Evolutionary conservation across 2,113 vertebrate species (phyloP).

Genomic region (Orientallactaga bullata): DNA sequence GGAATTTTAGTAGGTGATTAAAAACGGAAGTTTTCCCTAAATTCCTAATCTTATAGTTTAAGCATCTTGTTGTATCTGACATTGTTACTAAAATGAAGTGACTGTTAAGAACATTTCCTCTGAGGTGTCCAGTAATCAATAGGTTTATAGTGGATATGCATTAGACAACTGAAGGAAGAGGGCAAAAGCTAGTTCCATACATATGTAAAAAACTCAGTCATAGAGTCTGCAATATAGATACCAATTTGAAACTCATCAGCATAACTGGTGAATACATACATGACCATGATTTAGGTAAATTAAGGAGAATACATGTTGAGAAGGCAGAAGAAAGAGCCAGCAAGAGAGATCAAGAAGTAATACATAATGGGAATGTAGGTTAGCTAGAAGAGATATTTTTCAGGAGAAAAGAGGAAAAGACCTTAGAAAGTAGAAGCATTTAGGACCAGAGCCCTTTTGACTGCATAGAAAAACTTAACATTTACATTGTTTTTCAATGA

Average conservation of each 20-base stretch:
- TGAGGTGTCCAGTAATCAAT: background rate
- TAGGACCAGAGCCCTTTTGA: background rate
- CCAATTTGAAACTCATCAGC: background rate
- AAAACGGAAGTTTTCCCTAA: background rate
- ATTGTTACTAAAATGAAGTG: background rate
- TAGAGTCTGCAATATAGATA: background rate
- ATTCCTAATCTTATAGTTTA: background rate
- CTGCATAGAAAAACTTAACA: background rate
- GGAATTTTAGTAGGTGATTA: background rate
- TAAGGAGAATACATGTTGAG: background rate
- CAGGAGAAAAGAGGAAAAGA: background rate
- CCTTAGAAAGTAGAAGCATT: background rate
- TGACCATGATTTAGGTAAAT: background rate
- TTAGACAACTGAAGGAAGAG: background rate
- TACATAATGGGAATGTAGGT: background rate
- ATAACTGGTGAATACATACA: background rate
- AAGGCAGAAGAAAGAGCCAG: background rate
- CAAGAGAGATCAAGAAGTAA: background rate
- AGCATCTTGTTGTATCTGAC: background rate
- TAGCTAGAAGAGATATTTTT: background rate
- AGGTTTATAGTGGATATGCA: background rate
- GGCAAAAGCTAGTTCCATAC: background rate
- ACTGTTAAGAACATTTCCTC: background rate
- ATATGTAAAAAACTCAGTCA: background rate
- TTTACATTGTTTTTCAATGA: background rate